phyloP scores from a whole-genome alignment of 2,888 invertebrate species.

The Axea sp. region DNA sequence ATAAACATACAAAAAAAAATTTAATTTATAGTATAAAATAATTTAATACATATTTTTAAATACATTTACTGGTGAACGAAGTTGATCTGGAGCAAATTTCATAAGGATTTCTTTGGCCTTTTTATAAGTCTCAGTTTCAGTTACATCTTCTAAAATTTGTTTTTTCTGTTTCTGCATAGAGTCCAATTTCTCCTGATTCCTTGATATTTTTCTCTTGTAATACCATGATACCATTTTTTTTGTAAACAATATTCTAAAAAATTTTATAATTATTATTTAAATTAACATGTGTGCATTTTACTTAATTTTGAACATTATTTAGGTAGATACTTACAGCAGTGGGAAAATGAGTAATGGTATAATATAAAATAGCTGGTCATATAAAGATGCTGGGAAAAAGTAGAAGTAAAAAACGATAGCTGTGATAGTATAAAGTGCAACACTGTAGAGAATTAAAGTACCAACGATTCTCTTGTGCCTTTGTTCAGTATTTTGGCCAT shows the following conservation, averaged over 20 bases:
- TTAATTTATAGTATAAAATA: not conserved
- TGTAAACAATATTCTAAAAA: slow-evolving; percentile 86
- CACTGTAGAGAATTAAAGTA: slow-evolving; percentile 86
- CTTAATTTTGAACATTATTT: no score
- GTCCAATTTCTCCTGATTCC: slow-evolving; percentile 87
- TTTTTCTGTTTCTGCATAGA: slow-evolving; percentile 90
- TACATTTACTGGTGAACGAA: slow-evolving; percentile 76
- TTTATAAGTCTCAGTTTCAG: slow-evolving; percentile 98
- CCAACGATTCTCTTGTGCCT: slow-evolving; percentile 90
- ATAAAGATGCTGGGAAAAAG: slow-evolving; percentile 87
- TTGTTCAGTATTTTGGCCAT: slow-evolving; percentile 89
- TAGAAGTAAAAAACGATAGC: slow-evolving; percentile 89
- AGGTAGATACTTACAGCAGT: slow-evolving; percentile 85
- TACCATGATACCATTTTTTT: slow-evolving; percentile 92
- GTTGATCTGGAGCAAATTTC: slow-evolving; percentile 87
- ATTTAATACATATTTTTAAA: not conserved
- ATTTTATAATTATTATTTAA: slow-evolving; percentile 46
- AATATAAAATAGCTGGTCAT: slow-evolving; percentile 87
- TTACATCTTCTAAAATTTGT: slow-evolving; percentile 95
- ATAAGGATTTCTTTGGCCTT: slow-evolving; percentile 93
- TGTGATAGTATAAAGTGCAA: slow-evolving; percentile 85
- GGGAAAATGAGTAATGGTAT: slow-evolving; percentile 90
- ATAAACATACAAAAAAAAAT: not conserved
- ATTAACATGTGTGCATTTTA: no score
- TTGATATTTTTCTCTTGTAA: slow-evolving; percentile 89